These are phyloP conservation scores for Sinelater perroti DNA, from an alignment of 2,888 invertebrate species.

Conservation along the genomic window DNA sequence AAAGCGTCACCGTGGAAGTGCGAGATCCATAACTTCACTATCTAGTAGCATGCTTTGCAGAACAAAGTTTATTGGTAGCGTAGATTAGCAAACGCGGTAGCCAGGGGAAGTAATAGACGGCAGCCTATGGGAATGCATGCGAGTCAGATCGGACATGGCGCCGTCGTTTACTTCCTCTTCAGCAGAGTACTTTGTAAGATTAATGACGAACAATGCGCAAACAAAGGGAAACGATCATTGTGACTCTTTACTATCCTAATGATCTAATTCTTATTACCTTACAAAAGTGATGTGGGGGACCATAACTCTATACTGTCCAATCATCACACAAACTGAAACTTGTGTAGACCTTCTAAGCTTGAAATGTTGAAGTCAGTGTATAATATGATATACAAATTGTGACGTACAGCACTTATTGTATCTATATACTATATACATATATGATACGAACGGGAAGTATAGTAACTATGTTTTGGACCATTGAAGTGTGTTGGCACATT, in stretches of 20 bases:
- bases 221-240: constrained; percentile 13
- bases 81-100: background rate
- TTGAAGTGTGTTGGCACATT: constrained; percentile 29
- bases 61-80: background rate
- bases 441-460: constrained; percentile 4
- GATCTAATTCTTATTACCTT: constrained; percentile 47
- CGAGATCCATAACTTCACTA: constrained; percentile 64
- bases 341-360: constrained; percentile 27
- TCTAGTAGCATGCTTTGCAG: constrained; percentile 6
- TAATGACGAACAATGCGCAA: constrained; percentile 7
- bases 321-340: constrained; percentile 51
- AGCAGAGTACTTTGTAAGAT: background rate
- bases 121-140: background rate
- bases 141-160: constrained; percentile 5
- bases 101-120: constrained; percentile 4
- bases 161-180: constrained; percentile 16
- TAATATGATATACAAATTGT: constrained; percentile 17
- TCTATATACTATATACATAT: constrained; percentile 9
- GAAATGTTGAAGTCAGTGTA: constrained; percentile 24
- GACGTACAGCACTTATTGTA: constrained; percentile 12
- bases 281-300: constrained; percentile 60
- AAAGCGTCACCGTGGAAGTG: constrained; percentile 80
- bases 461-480: constrained; percentile 25
- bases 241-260: constrained; percentile 17
- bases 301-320: constrained; percentile 56